These are phyloP conservation scores for Rhynchonycteris naso DNA, from an alignment of 2,797 vertebrate genomes.

Conservation along the genomic window DNA sequence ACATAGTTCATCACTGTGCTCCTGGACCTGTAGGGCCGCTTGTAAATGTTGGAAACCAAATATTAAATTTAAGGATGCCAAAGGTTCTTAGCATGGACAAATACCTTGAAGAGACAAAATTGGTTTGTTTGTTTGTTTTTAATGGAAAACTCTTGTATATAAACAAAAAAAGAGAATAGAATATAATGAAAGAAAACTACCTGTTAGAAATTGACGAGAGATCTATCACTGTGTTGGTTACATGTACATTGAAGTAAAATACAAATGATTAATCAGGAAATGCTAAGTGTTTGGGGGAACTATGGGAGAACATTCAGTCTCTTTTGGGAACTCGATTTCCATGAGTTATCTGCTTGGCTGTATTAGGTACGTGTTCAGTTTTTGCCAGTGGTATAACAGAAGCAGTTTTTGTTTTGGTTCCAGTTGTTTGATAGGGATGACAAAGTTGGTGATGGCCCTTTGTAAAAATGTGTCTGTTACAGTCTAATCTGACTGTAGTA, in stretches of 20 bases:
- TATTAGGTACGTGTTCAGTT: neutral
- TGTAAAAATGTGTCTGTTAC: rapidly evolving
- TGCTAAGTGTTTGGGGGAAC: neutral
- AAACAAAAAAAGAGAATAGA: neutral
- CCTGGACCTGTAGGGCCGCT: neutral
- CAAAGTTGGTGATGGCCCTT: neutral
- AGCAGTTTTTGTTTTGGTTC: conserved; percentile 10
- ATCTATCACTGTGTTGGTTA: neutral
- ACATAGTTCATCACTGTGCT: rapidly evolving
- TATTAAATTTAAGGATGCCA: neutral
- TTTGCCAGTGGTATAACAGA: neutral
- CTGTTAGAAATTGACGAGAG: neutral
- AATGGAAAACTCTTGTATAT: neutral
- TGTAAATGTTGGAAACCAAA: rapidly evolving
- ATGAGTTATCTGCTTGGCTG: neutral
- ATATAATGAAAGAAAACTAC: neutral
- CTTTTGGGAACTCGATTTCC: neutral
- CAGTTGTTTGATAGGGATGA: conserved; percentile 7
- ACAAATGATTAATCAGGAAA: neutral
- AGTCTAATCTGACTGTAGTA: too few species aligned
- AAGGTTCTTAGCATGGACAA: neutral
- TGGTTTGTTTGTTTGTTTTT: neutral
- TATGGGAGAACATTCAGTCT: neutral
- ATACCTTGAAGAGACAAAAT: neutral
- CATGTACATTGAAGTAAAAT: neutral